Conservation (phyloP, 2,113 vertebrate species). For the Sylvia atricapilla region DNA sequence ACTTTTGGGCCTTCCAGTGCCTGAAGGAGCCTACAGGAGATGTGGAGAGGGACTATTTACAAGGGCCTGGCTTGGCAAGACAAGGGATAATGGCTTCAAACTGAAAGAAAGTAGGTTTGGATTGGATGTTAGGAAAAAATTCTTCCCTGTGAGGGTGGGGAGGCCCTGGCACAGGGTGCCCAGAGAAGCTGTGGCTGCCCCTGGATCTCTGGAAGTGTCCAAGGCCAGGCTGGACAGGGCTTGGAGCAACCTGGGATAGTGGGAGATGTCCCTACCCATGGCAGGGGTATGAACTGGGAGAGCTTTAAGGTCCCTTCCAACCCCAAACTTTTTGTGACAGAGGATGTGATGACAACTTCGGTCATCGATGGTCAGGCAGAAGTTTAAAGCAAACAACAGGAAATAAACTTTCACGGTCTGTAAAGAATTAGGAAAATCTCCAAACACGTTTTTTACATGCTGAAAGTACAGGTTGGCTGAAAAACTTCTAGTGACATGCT, state of each 20-base stretch:
- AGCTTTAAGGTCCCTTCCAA: background rate
- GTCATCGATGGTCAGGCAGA: background rate
- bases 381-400: background rate
- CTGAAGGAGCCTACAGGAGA: background rate
- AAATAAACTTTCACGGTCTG: background rate
- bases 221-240: fast-evolving
- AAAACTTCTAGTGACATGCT: background rate
- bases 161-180: background rate
- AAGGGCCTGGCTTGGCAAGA: background rate
- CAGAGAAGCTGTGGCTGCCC: background rate
- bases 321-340: background rate
- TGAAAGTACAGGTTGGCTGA: background rate
- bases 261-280: background rate
- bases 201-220: background rate
- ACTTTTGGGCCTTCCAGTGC: background rate
- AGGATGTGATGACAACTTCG: background rate
- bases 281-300: fast-evolving
- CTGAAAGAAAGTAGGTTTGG: background rate
- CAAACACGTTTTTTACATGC: background rate
- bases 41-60: no score
- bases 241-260: background rate
- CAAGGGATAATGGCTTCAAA: background rate
- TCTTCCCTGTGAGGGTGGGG: fast-evolving
- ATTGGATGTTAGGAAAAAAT: background rate
- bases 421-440: background rate